These are phyloP conservation scores for Ascaphus truei DNA, from an alignment of 2,113 vertebrate species.

Conservation along the genomic window DNA sequence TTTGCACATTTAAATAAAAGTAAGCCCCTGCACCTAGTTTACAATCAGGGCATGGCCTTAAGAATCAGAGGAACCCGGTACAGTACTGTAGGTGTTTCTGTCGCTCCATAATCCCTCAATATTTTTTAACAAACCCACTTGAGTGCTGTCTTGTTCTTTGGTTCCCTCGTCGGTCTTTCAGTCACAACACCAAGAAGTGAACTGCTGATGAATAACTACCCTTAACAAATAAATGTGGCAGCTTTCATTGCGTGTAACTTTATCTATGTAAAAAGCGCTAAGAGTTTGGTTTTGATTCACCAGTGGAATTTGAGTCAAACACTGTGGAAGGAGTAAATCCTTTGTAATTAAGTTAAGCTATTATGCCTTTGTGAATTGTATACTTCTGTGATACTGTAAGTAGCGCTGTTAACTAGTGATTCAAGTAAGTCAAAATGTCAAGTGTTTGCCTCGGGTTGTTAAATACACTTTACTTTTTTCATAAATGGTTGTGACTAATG, in stretches of 20 bases:
- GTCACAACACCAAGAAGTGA: constrained; percentile 24
- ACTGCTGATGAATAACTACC: constrained; percentile 33
- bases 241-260: not conserved
- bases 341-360: constrained; percentile 10
- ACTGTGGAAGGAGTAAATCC: constrained; percentile 2
- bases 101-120: too few species aligned
- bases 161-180: not conserved
- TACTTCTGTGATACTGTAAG: not conserved
- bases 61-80: too few species aligned
- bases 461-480: not conserved
- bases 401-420: not conserved
- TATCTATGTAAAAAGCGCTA: too few species aligned
- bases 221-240: not conserved
- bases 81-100: too few species aligned
- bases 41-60: too few species aligned
- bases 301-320: constrained; percentile 10
- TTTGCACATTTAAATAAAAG: too few species aligned
- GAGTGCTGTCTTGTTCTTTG: too few species aligned
- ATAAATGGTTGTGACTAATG: not conserved
- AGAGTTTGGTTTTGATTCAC: too few species aligned
- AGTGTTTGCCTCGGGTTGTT: not conserved
- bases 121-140: too few species aligned
- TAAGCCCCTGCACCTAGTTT: too few species aligned
- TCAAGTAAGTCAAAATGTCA: not conserved
- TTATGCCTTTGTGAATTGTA: constrained; percentile 8